Percentiles rank a stretch among this genome's conserved stretches.
These are phyloP conservation scores for Xylocopa sonorina DNA, from an alignment of 1,140 invertebrate genomes.

Conservation along the genomic window DNA sequence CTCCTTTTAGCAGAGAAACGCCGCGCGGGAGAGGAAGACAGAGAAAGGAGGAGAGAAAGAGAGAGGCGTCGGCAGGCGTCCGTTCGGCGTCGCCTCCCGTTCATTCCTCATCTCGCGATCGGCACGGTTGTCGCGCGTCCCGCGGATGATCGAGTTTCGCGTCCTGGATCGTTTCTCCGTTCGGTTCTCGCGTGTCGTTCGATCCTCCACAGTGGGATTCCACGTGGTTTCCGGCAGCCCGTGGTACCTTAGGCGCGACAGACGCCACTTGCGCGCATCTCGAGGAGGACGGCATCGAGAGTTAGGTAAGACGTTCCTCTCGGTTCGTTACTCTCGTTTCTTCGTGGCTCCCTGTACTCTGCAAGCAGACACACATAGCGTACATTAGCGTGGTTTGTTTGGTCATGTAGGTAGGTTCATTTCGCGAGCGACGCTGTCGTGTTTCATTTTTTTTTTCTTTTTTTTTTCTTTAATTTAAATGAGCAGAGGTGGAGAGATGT, in stretches of 20 bases:
- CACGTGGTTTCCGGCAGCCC: not conserved
- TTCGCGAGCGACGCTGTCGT: not conserved
- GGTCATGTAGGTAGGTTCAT: too few relatives aligned
- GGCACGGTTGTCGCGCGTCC: not conserved
- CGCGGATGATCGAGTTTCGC: not conserved
- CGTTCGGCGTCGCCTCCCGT: slow-evolving; percentile 25
- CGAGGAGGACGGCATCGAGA: not conserved
- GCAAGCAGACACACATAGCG: too few relatives aligned
- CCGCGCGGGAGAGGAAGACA: slow-evolving; percentile 53
- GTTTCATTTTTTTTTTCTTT: not conserved
- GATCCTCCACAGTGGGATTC: not conserved
- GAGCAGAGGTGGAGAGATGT: too few relatives aligned
- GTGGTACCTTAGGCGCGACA: too few relatives aligned
- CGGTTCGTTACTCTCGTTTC: not conserved
- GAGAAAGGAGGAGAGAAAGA: too few relatives aligned
- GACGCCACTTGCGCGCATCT: too few relatives aligned
- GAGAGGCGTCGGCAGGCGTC: slow-evolving; percentile 59
- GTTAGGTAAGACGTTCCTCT: slow-evolving; percentile 38
- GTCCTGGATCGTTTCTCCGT: not conserved
- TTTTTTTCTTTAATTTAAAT: too few relatives aligned
- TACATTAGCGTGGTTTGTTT: not conserved
- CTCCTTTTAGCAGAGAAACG: slow-evolving; percentile 48
- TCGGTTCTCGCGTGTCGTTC: not conserved
- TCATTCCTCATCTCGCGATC: slow-evolving; percentile 21
- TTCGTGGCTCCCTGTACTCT: not conserved